Percentiles rank a stretch among this genome's conserved stretches.
Evolutionary conservation across 2,888 invertebrate genomes (phyloP).

Genomic region (Anaspis maculata): DNA sequence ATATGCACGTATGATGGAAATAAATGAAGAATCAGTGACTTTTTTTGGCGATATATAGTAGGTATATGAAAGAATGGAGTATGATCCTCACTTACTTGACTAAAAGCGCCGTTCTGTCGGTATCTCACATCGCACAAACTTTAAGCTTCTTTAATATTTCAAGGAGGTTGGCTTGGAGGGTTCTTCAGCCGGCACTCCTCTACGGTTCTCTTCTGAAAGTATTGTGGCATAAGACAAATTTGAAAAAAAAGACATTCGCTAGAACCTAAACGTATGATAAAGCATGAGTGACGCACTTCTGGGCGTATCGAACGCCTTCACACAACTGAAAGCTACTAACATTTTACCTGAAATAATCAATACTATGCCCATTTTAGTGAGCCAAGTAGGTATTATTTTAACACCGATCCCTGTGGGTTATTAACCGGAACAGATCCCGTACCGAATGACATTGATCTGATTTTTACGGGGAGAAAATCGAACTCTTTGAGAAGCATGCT

Average conservation of each 20-base stretch:
- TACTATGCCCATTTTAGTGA: constrained; percentile 5
- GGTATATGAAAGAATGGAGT: too few species aligned
- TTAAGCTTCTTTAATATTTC: constrained; percentile 22
- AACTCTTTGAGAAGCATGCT: too few species aligned
- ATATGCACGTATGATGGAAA: too few species aligned
- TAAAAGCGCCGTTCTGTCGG: constrained; percentile 29
- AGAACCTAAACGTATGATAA: too few species aligned
- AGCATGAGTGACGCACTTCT: too few species aligned
- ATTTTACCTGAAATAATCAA: constrained; percentile 16
- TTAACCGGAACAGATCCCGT: too few species aligned
- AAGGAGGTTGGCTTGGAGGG: constrained; percentile 12
- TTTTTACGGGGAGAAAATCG: too few species aligned
- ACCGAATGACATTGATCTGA: too few species aligned
- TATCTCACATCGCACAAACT: constrained; percentile 25
- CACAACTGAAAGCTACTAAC: constrained; percentile 9
- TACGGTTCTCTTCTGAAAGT: constrained; percentile 8
- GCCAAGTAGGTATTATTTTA: too few species aligned
- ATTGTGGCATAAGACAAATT: constrained; percentile 7
- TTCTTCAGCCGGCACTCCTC: constrained; percentile 8
- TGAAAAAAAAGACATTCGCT: constrained; percentile 5
- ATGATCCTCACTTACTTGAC: constrained; percentile 29
- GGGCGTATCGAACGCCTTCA: constrained; percentile 8
- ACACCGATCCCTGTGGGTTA: too few species aligned
- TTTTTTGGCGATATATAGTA: too few species aligned
- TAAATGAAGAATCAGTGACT: too few species aligned